Base-by-base conservation (phyloP, 2,113 vertebrate species). In the Mus musculus region DNA sequence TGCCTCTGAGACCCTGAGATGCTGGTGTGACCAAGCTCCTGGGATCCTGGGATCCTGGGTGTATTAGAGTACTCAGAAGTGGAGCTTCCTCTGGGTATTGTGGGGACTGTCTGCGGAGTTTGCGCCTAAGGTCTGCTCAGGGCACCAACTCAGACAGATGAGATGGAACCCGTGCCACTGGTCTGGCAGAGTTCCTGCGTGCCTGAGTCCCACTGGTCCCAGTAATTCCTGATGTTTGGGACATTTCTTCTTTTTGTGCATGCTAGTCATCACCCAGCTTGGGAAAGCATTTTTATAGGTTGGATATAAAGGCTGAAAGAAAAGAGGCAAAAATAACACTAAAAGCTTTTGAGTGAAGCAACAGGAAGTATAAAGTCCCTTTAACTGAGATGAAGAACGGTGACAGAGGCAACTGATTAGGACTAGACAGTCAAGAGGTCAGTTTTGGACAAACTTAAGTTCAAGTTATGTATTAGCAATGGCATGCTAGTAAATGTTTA, bases 401-500 rank as follows among this genome's bases (percentile, higher is more conserved):
- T 28, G 69, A 28, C 36, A 42, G 71, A 54, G 91, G 36, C 54
- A 84, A 33, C 76, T 85, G 52, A 52, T 93, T 85, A 49, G 88
- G 72, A 46, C 72, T 49, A 24, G 76, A 72, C 92, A 67, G 52
- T 93, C 90, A 63, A 85, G 77, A 67, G 49, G 12, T 95, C 75
- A 46, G 54, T 85, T 88, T 80, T 71, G 65, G 46, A 59, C 42
- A 42, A 26, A 22, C n/a, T 88, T 88, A 95, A 75, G 5, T 88
- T 52, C 92, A 82, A 90, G 24, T 91, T 91, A 52, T n/a, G 54
- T 72, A 1, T 81, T 63, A 95, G 86, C 52, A 61, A 42, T 89
- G 17, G n/a, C 71, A 12, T 92, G 59, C 78, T 96, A 76, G 61
- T 65, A 91, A 95, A 89, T n/a, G 20, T 91, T 85, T 96, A 93